phyloP scores from a whole-genome alignment of 2,797 vertebrate genomes.

The Clarias pachynema region DNA sequence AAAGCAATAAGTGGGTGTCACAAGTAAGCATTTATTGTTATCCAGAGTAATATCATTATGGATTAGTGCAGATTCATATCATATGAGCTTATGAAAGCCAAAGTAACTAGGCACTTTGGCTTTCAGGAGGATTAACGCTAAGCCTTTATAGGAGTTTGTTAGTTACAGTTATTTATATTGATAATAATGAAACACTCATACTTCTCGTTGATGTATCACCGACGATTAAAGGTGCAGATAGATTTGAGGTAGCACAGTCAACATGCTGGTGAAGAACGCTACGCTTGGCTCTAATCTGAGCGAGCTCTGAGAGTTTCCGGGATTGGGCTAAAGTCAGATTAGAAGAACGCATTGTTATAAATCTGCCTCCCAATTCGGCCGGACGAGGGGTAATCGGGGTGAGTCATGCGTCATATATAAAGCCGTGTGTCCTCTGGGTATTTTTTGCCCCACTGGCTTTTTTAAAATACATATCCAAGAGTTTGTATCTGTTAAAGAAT shows the following conservation, averaged over 20 bases:
- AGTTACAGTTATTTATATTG: constrained; percentile 21
- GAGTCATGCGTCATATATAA: constrained; percentile 73
- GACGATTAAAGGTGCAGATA: too few species aligned
- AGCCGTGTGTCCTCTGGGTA: constrained; percentile 69
- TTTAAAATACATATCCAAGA: not conserved
- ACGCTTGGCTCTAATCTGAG: constrained; percentile 41
- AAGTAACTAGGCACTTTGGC: not conserved
- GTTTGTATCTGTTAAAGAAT: constrained; percentile 1
- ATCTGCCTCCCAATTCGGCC: constrained; percentile 85
- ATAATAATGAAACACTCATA: constrained; percentile 18
- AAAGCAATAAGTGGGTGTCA: constrained; percentile 11
- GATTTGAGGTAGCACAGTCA: not conserved
- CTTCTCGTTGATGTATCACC: not conserved
- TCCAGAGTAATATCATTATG: constrained; percentile 77
- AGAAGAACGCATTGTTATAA: constrained; percentile 86
- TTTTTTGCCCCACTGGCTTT: constrained; percentile 36
- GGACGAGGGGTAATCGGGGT: constrained; percentile 71
- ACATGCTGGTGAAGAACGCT: constrained; percentile 40
- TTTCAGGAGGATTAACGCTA: not conserved
- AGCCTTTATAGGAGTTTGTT: not conserved
- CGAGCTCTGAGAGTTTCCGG: constrained; percentile 68
- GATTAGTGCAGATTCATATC: constrained; percentile 71
- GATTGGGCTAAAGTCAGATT: constrained; percentile 90
- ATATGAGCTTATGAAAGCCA: constrained; percentile 60
- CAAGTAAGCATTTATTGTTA: constrained; percentile 60